These are phyloP conservation scores for Cyphomyrmex costatus DNA, from an alignment of 1,140 invertebrate species.

Conservation along the genomic window DNA sequence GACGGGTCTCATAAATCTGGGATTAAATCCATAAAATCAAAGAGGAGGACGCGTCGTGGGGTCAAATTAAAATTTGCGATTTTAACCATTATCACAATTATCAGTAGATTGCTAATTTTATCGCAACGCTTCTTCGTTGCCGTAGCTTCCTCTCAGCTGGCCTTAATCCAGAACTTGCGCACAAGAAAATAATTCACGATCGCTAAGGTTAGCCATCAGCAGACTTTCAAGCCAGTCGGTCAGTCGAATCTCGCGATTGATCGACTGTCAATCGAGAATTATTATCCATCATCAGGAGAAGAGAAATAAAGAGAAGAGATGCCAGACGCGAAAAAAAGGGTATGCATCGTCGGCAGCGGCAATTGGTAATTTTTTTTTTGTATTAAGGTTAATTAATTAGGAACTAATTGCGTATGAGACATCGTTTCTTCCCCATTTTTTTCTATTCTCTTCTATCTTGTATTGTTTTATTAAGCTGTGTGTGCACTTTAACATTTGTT, in stretches of 20 bases:
- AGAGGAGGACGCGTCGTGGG: background rate
- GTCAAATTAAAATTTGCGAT: conserved; percentile 14
- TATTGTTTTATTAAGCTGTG: background rate
- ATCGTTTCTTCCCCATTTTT: background rate
- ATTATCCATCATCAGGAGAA: background rate
- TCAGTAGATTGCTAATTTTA: conserved; percentile 82
- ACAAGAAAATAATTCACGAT: conserved; percentile 79
- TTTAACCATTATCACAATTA: conserved; percentile 76
- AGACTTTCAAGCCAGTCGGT: conserved; percentile 79
- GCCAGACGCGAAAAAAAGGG: conserved; percentile 84
- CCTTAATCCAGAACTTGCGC: conserved; percentile 82
- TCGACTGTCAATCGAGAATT: conserved; percentile 47
- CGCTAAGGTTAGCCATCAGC: conserved; percentile 80
- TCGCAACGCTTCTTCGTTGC: conserved; percentile 72
- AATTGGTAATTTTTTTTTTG: conserved; percentile 88
- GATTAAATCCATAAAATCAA: background rate
- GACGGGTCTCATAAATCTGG: background rate
- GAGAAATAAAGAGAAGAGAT: conserved; percentile 20
- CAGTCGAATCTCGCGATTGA: conserved; percentile 69
- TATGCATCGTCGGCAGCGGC: conserved; percentile 91
- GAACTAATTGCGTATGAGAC: background rate
- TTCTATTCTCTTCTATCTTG: background rate
- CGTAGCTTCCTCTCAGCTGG: conserved; percentile 77
- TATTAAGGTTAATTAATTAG: background rate
- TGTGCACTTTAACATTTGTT: background rate